These are phyloP conservation scores for Sceloporus tristichus DNA, from an alignment of 2,113 vertebrate species.

Conservation along the genomic window DNA sequence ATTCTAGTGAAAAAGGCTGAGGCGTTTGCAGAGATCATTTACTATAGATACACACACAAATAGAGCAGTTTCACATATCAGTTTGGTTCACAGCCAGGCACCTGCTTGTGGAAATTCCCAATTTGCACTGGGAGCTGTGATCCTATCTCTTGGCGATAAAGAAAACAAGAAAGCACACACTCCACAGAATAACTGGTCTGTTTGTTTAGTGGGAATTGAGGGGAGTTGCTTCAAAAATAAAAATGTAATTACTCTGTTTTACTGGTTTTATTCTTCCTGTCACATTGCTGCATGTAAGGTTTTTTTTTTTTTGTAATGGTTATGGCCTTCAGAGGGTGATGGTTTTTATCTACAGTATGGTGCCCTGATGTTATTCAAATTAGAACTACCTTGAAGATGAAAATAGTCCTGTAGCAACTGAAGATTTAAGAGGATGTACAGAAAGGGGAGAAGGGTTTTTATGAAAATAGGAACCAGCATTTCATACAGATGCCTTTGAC, in stretches of 20 bases:
- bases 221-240: background rate
- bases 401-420: background rate
- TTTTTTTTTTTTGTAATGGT: background rate
- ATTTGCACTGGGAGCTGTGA: slow-evolving; percentile 27
- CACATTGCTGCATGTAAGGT: too few species aligned
- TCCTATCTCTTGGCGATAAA: slow-evolving; percentile 10
- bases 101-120: slow-evolving; percentile 39
- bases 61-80: slow-evolving; percentile 32
- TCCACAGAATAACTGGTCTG: background rate
- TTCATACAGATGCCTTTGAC: too few species aligned
- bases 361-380: too few species aligned
- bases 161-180: slow-evolving; percentile 2
- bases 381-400: too few species aligned
- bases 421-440: background rate
- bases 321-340: too few species aligned
- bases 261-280: background rate
- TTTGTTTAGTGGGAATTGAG: background rate
- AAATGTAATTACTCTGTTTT: background rate
- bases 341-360: too few species aligned
- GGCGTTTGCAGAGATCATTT: slow-evolving; percentile 22
- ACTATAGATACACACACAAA: slow-evolving; percentile 36
- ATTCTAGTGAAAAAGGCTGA: background rate
- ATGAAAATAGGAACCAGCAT: too few species aligned
- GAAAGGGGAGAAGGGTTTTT: background rate
- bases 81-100: slow-evolving; percentile 33